Evolutionary conservation across 2,888 invertebrate genomes (phyloP).

Genomic region (Ichneumoninae sp.): DNA sequence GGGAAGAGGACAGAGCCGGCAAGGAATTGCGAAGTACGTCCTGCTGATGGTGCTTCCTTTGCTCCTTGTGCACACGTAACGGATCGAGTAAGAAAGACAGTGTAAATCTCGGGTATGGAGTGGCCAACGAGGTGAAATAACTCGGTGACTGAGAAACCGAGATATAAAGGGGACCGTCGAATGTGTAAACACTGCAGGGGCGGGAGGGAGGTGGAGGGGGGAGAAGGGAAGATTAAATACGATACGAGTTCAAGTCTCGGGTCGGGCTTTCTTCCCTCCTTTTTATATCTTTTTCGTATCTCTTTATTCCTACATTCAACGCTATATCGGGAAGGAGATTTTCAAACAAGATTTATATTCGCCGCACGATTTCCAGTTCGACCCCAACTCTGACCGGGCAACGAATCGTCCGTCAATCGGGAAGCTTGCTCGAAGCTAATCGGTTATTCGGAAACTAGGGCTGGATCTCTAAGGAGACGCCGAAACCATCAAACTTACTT

Average conservation of each 20-base stretch:
- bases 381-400: not conserved
- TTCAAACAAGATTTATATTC: constrained; percentile 25
- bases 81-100: constrained; percentile 40
- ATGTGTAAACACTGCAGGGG: constrained; percentile 8
- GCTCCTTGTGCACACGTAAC: constrained; percentile 40
- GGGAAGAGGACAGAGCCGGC: constrained; percentile 49
- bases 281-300: constrained; percentile 1
- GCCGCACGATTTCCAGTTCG: not conserved
- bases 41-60: constrained; percentile 30
- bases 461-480: not conserved
- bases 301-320: not conserved
- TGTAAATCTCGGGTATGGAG: constrained; percentile 19
- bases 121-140: constrained; percentile 44
- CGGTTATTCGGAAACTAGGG: constrained; percentile 16
- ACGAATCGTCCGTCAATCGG: constrained; percentile 2
- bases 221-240: not conserved
- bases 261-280: not conserved
- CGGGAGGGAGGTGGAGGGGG: no score
- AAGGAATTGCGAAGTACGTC: constrained; percentile 47
- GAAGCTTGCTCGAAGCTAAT: constrained; percentile 1
- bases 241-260: constrained; percentile 10
- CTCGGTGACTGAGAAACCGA: constrained; percentile 21
- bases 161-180: constrained; percentile 8
- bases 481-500: not conserved
- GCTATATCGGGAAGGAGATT: not conserved